Conservation (phyloP, 2,888 invertebrate genomes). For the Chalcosyrphus nemorum region DNA sequence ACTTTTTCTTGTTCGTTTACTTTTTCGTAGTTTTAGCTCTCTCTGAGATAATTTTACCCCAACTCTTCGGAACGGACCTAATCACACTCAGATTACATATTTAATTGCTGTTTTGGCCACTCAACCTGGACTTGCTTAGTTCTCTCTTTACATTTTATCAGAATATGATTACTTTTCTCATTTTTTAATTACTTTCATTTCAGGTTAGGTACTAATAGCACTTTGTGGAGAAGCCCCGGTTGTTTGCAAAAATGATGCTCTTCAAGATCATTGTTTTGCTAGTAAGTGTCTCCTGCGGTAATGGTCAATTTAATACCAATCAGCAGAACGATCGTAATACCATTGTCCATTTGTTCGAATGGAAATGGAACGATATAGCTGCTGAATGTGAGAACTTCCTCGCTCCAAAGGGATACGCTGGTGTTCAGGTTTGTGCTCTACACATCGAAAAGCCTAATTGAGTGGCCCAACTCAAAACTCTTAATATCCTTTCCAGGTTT, state of each 20-base stretch:
- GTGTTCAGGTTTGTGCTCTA: conserved; percentile 85
- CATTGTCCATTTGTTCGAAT: conserved; percentile 91
- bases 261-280: neutral
- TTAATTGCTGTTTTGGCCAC: too few relatives aligned
- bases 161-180: too few relatives aligned
- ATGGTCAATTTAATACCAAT: conserved; percentile 76
- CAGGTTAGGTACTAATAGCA: too few relatives aligned
- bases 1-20: too few relatives aligned
- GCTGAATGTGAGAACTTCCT: conserved; percentile 90
- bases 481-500: conserved; percentile 81
- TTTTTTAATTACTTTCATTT: too few relatives aligned
- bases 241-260: neutral
- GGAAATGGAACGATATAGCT: conserved; percentile 92
- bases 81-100: too few relatives aligned
- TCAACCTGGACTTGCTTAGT: too few relatives aligned
- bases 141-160: too few relatives aligned
- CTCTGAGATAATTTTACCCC: too few relatives aligned
- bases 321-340: conserved; percentile 83
- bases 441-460: neutral
- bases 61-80: too few relatives aligned
- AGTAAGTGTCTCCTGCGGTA: neutral
- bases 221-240: too few relatives aligned
- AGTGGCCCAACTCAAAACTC: neutral
- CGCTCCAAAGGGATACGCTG: conserved; percentile 88
- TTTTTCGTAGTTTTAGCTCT: too few relatives aligned